A percentile compares a stretch with the other conserved stretches of the same genome.
phyloP scores from a whole-genome alignment of 1,140 invertebrate genomes.

The Brachionus rotundiformis region DNA sequence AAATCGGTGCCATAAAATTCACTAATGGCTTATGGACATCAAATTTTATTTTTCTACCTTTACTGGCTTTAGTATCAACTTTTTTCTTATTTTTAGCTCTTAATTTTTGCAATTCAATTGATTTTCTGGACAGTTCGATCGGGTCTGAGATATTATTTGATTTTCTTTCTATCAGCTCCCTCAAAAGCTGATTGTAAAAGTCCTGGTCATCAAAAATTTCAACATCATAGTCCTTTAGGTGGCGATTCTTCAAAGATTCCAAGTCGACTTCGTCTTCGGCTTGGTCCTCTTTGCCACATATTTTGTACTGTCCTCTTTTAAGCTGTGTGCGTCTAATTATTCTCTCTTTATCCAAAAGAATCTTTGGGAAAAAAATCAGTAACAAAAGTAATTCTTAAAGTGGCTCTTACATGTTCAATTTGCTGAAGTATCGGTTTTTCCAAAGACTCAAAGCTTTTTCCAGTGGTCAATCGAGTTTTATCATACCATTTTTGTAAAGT shows the following conservation, averaged over 20 bases:
- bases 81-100: constrained; percentile 79
- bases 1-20: constrained; percentile 86
- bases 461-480: constrained; percentile 74
- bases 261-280: constrained; percentile 55
- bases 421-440: constrained; percentile 79
- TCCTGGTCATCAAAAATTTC: constrained; percentile 96
- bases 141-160: constrained; percentile 78
- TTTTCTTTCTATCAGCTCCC: constrained; percentile 88
- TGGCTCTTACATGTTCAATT: constrained; percentile 78
- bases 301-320: constrained; percentile 74
- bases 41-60: constrained; percentile 84
- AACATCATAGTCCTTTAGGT: constrained; percentile 70
- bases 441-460: constrained; percentile 70
- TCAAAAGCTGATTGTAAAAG: constrained; percentile 88
- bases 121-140: constrained; percentile 68
- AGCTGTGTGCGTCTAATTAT: constrained; percentile 78
- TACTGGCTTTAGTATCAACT: constrained; percentile 85
- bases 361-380: constrained; percentile 60
- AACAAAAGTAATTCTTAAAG: no score
- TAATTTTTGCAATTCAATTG: constrained; percentile 85
- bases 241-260: constrained; percentile 55
- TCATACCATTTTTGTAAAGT: constrained; percentile 86
- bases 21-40: constrained; percentile 84
- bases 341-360: constrained; percentile 75
- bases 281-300: constrained; percentile 69